Evolutionary conservation across 1,140 invertebrate genomes (phyloP), one percentile per base, ranked within the genome.

Genomic region (Choristoneura fumiferana): DNA sequence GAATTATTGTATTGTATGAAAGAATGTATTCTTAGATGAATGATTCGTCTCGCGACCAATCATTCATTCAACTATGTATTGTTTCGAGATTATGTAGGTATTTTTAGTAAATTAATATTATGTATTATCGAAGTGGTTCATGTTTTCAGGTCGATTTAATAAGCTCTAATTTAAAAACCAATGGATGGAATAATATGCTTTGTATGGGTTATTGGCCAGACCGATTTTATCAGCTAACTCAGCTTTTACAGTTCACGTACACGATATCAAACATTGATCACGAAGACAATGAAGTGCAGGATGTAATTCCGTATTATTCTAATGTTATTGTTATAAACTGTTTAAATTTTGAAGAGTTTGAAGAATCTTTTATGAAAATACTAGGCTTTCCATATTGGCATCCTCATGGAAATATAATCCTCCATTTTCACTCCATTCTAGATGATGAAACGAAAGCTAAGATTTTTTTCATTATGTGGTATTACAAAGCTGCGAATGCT

Each of bases 391-490:
- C 72, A 0, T 83, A 83, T 54, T 89, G 78, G 76, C 74, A 89
- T 68, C 76, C 86, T 12, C 63, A 75, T 36, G 54, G 84, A 4
- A 75, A 83, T 36, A 52, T 84, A 8, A 79, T 86, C 40, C 9
- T 87, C 12, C 74, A 80, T 56, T 84, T 74, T 57, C 70, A 78
- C 22, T 62, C 35, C 10, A 34, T 55, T 6, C 63, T 65, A 17
- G 40, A 73, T 3, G 72, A 63, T 45, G 17, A 65, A 14, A 22
- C 56, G 6, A 45, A 78, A 35, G 64, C 84, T 2, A 79, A 78
- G 65, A 62, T 85, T 54, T 85, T 83, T 61, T 87, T 76, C 36
- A 69, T 67, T 34, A 65, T 82, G 18, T 89, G 80, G 81, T 84
- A 78, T 60, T 73, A 80, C 43, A 76, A 69, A 67, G 67, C 60